Evolutionary conservation across 2,888 invertebrate genomes (phyloP).

Genomic region (Plemyria rubiginata): DNA sequence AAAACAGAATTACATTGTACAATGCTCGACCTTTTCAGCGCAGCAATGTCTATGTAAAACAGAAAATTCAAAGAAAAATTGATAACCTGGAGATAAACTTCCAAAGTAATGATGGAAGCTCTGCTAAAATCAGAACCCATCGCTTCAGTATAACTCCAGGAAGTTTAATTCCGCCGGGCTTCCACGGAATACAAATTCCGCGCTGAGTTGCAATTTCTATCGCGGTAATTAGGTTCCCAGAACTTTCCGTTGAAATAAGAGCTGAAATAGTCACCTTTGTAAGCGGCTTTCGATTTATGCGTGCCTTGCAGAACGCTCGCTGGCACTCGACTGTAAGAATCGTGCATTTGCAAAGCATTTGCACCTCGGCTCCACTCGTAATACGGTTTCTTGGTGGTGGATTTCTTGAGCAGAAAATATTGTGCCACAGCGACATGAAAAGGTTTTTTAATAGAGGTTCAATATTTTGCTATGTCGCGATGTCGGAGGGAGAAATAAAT

Average conservation of each 20-base stretch:
- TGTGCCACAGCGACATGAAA: constrained; percentile 15
- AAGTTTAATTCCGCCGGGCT: constrained; percentile 18
- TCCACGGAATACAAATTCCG: constrained; percentile 16
- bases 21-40: too few relatives aligned
- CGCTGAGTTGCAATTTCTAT: constrained; percentile 27
- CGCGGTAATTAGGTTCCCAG: constrained; percentile 45
- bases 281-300: constrained; percentile 67
- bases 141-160: constrained; percentile 20
- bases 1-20: too few relatives aligned
- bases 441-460: constrained; percentile 8
- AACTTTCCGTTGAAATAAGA: constrained; percentile 54
- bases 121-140: constrained; percentile 3
- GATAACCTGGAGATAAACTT: not conserved
- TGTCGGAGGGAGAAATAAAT: constrained; percentile 1
- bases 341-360: constrained; percentile 55
- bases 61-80: not conserved
- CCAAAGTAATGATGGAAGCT: not conserved
- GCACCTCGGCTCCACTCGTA: constrained; percentile 38
- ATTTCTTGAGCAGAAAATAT: constrained; percentile 32
- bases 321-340: constrained; percentile 44
- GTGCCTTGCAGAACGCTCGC: constrained; percentile 44
- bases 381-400: constrained; percentile 28
- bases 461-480: constrained; percentile 8
- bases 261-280: constrained; percentile 60
- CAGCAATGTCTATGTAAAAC: too few relatives aligned